These are phyloP conservation scores for Incurvaria masculella DNA, from an alignment of 2,888 invertebrate species.

Conservation along the genomic window DNA sequence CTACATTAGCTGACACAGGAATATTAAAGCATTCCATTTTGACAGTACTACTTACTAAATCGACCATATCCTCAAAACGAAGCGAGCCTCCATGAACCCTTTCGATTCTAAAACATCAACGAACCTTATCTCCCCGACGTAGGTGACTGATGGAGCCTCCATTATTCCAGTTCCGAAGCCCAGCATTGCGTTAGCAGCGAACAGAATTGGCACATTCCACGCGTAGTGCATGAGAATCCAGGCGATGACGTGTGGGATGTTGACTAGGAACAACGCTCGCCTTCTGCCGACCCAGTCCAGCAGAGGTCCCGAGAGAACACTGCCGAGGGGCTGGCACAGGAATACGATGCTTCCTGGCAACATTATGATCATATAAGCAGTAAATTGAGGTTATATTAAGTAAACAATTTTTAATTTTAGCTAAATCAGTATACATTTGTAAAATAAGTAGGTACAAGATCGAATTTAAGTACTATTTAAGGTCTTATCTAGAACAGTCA, in stretches of 20 bases:
- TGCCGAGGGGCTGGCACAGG: slow-evolving; percentile 57
- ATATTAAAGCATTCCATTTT: too few relatives aligned
- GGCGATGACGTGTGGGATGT: slow-evolving; percentile 54
- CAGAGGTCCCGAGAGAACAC: slow-evolving; percentile 53
- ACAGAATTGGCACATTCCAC: slow-evolving; percentile 43
- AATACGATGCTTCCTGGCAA: slow-evolving; percentile 53
- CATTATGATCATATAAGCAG: slow-evolving; percentile 5
- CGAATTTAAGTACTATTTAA: too few relatives aligned
- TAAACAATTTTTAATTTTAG: too few relatives aligned
- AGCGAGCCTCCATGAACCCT: too few relatives aligned
- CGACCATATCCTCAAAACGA: too few relatives aligned
- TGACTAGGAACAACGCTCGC: slow-evolving; percentile 52
- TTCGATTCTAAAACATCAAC: too few relatives aligned
- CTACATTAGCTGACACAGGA: too few relatives aligned
- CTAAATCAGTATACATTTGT: too few relatives aligned
- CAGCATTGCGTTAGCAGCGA: slow-evolving; percentile 47
- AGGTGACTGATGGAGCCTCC: slow-evolving; percentile 60
- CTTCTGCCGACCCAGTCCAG: slow-evolving; percentile 55
- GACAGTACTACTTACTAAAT: too few relatives aligned
- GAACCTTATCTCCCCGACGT: slow-evolving; percentile 60
- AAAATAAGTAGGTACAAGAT: too few relatives aligned
- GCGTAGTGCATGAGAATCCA: slow-evolving; percentile 57
- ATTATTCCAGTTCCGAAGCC: slow-evolving; percentile 58
- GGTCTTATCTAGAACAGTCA: too few relatives aligned
- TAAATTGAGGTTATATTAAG: too few relatives aligned